A percentile compares a stretch with the other conserved stretches of the same genome.
Conservation (phyloP, 2,888 invertebrate genomes). For the Lamproptera curius region DNA sequence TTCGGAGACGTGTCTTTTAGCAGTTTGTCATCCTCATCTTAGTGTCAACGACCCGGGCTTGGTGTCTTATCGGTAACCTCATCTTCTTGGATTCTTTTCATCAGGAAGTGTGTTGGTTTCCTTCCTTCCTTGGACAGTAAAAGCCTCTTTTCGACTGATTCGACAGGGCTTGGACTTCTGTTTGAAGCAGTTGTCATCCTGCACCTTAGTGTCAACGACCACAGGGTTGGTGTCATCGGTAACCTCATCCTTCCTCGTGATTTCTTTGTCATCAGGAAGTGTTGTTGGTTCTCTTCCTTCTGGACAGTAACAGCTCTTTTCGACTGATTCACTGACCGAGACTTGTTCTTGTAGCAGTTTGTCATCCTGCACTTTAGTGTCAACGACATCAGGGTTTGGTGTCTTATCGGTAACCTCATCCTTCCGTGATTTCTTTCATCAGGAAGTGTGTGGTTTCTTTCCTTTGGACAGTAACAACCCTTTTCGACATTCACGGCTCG, state of each 20-base stretch:
- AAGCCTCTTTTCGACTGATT: slow-evolving; percentile 8
- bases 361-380: background rate
- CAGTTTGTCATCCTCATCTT: background rate
- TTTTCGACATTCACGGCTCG: too few species aligned
- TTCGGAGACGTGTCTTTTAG: slow-evolving; percentile 19
- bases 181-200: slow-evolving; percentile 5
- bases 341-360: slow-evolving; percentile 4
- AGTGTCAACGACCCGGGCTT: background rate
- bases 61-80: background rate
- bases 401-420: too few species aligned
- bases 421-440: too few species aligned
- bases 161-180: slow-evolving; percentile 11
- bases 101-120: background rate
- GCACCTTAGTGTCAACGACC: background rate
- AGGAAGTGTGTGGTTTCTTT: too few species aligned
- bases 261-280: background rate
- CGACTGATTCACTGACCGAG: background rate
- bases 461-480: too few species aligned
- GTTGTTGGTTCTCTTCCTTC: background rate
- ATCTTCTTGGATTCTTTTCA: background rate
- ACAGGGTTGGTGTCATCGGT: background rate
- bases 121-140: background rate
- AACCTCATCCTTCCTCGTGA: background rate
- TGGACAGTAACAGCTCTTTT: background rate
- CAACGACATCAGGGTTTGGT: slow-evolving; percentile 19